Percentiles rank a stretch among this genome's conserved stretches.
These are phyloP conservation scores for Archaeoteleia sp. DNA, from an alignment of 2,888 invertebrate species.

Conservation along the genomic window DNA sequence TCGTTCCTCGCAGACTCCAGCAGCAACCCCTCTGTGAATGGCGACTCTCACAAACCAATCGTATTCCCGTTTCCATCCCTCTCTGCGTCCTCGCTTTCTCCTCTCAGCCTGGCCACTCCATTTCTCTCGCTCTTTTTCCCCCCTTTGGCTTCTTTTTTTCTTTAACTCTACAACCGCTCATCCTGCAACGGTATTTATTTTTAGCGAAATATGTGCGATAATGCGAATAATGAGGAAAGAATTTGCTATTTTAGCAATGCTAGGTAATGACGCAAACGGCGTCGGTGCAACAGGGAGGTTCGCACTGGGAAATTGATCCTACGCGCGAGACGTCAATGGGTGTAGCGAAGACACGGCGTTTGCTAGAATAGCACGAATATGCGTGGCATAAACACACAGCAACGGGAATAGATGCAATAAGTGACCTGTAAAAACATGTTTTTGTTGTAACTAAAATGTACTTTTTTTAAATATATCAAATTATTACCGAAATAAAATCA, in stretches of 20 bases:
- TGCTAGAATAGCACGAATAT: too few relatives aligned
- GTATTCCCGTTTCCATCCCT: conserved; percentile 75
- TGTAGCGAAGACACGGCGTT: too few relatives aligned
- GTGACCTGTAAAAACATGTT: too few relatives aligned
- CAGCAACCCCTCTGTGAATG: conserved; percentile 71
- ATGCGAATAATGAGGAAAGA: conserved; percentile 34
- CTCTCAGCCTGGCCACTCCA: conserved; percentile 31
- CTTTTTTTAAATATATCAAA: too few relatives aligned
- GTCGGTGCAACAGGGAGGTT: conserved; percentile 3
- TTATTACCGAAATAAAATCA: too few relatives aligned
- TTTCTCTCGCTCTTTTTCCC: conserved; percentile 34
- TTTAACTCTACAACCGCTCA: too few relatives aligned
- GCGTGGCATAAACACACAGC: too few relatives aligned
- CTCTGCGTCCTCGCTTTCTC: conserved; percentile 57
- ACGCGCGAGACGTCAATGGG: too few relatives aligned
- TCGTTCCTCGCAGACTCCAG: conserved; percentile 69
- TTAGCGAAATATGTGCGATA: conserved; percentile 41
- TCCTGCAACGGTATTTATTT: conserved; percentile 37
- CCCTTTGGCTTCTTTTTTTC: conserved; percentile 15
- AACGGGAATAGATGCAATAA: too few relatives aligned
- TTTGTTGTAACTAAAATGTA: too few relatives aligned
- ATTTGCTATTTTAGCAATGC: conserved; percentile 26
- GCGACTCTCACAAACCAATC: conserved; percentile 75
- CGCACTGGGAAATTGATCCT: too few relatives aligned
- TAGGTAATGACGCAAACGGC: conserved; percentile 6